Evolutionary conservation across 2,888 invertebrate species (phyloP), one percentile per base, ranked within the genome.

Genomic region (Linnaemya vulpina): DNA sequence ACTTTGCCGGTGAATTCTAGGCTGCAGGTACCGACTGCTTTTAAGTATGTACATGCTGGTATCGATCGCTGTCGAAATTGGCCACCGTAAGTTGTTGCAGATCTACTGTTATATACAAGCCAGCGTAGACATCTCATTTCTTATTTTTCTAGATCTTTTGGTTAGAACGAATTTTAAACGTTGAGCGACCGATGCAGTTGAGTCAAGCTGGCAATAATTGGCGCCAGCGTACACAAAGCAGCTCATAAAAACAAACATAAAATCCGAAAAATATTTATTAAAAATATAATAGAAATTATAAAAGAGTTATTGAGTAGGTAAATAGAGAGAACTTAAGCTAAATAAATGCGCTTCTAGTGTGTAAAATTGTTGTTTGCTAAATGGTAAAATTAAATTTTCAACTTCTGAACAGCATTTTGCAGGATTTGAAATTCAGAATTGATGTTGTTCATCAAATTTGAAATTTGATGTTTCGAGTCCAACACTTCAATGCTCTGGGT

Each of bases 401-500:
- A 90, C 92, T 96, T 97, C 79, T 93, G 94, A 91, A 97, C 94
- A 9, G 97, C 95, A 89, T 96, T 96, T 88, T 95, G 94, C 17
- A 97, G 93, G 71, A 96, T 94, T 87, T 96, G 95, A 92, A 98
- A 95, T 92, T 98, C 97, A 87, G 95, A 94, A 88, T 95, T 95
- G 13, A 98, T 95, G 88, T 96, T 96, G 40, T 94, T 93, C 77
- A 98, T 96, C 13, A 99, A 94, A 87, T 96, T 95, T 87, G 96
- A 95, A 87, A 99, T 95, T 92, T 98, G 98, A 8, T 95, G 95
- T 89, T 98, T 96, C 1, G 98, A 98, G 92, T 99, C 98, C 85
- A 99, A 93, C 63, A 99, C 96, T 91, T 98, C 98, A 83, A 99
- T 96, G 88, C 96, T 96, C 92, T 98, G 97, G 0, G 99, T 99